Percentiles rank a stretch among this genome's conserved stretches.
phyloP scores from a whole-genome alignment of 2,113 vertebrate species.

The Hyperopisus bebe region DNA sequence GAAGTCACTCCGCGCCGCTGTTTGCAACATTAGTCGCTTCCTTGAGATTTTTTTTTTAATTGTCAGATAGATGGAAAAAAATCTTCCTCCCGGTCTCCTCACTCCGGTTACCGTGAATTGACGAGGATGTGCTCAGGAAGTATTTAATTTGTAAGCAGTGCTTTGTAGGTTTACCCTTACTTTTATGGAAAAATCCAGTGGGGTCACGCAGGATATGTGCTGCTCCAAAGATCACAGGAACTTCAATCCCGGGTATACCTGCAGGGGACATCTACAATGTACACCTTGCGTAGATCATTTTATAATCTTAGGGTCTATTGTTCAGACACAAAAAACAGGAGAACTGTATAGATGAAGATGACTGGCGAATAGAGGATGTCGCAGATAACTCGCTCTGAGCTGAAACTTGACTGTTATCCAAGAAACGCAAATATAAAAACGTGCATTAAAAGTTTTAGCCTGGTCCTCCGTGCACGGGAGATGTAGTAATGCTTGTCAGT shows the following conservation, averaged over 20 bases:
- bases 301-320: slow-evolving; percentile 39
- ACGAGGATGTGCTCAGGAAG: slow-evolving; percentile 31
- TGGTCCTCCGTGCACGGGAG: slow-evolving; percentile 41
- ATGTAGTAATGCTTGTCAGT: slow-evolving; percentile 56
- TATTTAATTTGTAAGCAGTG: slow-evolving; percentile 32
- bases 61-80: slow-evolving; percentile 38
- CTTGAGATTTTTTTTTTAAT: slow-evolving; percentile 37
- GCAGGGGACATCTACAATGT: slow-evolving; percentile 43
- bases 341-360: slow-evolving; percentile 24
- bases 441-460: slow-evolving; percentile 29
- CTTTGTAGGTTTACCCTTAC: slow-evolving; percentile 26
- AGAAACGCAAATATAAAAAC: slow-evolving; percentile 9
- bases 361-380: slow-evolving; percentile 19
- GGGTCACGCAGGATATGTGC: slow-evolving; percentile 31
- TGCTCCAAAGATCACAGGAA: slow-evolving; percentile 45
- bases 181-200: slow-evolving; percentile 46
- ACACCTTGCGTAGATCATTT: slow-evolving; percentile 58
- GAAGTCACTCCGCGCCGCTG: slow-evolving; percentile 48
- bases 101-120: slow-evolving; percentile 31
- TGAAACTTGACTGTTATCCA: slow-evolving; percentile 32
- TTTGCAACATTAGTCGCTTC: slow-evolving; percentile 65
- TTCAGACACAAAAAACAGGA: slow-evolving; percentile 23
- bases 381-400: slow-evolving; percentile 14
- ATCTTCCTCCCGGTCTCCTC: slow-evolving; percentile 16
- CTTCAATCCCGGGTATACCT: slow-evolving; percentile 52